These are phyloP conservation scores for Drosophila parabipectinata DNA, from an alignment of 1,140 invertebrate species.

Conservation along the genomic window DNA sequence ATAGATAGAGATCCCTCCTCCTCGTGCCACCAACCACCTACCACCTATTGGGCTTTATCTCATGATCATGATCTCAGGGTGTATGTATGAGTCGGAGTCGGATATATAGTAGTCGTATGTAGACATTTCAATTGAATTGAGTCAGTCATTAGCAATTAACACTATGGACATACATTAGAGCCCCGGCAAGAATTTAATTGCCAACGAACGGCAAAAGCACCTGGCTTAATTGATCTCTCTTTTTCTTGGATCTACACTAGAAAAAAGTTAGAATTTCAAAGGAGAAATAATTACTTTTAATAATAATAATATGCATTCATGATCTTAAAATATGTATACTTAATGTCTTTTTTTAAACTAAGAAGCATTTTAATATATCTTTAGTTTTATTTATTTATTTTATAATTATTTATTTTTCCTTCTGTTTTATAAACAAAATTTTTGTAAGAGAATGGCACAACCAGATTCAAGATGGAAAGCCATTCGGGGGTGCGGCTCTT, in stretches of 20 bases:
- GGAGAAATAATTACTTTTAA: neutral
- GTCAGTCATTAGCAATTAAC: constrained; percentile 55
- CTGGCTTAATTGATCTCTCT: constrained; percentile 45
- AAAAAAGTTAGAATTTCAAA: neutral
- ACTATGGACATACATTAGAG: constrained; percentile 50
- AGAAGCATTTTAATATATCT: too few relatives aligned
- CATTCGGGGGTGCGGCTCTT: constrained; percentile 23
- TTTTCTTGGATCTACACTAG: neutral
- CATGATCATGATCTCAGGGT: constrained; percentile 7
- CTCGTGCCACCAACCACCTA: too few relatives aligned
- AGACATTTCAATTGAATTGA: constrained; percentile 55
- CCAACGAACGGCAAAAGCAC: constrained; percentile 15
- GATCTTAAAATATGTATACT: too few relatives aligned
- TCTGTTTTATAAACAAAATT: neutral
- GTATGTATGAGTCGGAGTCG: constrained; percentile 38
- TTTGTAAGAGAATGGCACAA: neutral
- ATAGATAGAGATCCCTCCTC: too few relatives aligned
- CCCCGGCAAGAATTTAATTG: constrained; percentile 45
- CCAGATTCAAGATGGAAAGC: constrained; percentile 27
- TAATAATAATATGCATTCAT: too few relatives aligned
- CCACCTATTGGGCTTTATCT: too few relatives aligned
- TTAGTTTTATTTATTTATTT: too few relatives aligned
- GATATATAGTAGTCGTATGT: constrained; percentile 38
- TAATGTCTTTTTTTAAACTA: too few relatives aligned
- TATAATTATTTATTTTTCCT: neutral